These are phyloP conservation scores for Hypothenemus hampei DNA, from an alignment of 1,140 invertebrate genomes.

Conservation along the genomic window DNA sequence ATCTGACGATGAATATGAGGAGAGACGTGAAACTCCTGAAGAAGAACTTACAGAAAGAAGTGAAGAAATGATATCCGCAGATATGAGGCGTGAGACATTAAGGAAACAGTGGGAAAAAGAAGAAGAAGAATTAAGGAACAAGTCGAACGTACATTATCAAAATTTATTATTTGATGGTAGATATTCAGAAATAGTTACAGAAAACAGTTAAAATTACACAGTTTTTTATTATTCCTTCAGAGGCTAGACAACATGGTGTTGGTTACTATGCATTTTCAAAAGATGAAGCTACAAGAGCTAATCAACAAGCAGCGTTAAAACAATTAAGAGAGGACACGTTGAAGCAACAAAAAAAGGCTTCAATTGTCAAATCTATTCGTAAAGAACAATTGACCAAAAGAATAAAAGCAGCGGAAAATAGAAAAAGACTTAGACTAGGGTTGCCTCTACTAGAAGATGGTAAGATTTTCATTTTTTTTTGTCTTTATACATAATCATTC, in stretches of 20 bases:
- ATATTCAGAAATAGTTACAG: not conserved
- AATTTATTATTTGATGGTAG: conserved; percentile 81
- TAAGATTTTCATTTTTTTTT: no score
- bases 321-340: conserved; percentile 67
- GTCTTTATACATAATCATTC: no score
- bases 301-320: conserved; percentile 71
- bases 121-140: conserved; percentile 54
- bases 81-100: conserved; percentile 54
- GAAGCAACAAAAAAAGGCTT: conserved; percentile 59
- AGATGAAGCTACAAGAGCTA: conserved; percentile 67
- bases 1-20: conserved; percentile 5
- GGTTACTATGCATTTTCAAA: conserved; percentile 84
- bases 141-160: conserved; percentile 76
- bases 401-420: conserved; percentile 69
- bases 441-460: conserved; percentile 59
- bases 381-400: conserved; percentile 68
- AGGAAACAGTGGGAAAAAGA: conserved; percentile 64
- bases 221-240: conserved; percentile 53
- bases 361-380: conserved; percentile 58
- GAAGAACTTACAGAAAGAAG: conserved; percentile 11
- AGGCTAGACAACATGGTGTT: conserved; percentile 83
- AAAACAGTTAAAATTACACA: not conserved
- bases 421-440: conserved; percentile 70
- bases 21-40: conserved; percentile 24
- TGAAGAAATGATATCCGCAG: conserved; percentile 43